Conservation (phyloP, 2,888 invertebrate species). For the Nomada flava region DNA sequence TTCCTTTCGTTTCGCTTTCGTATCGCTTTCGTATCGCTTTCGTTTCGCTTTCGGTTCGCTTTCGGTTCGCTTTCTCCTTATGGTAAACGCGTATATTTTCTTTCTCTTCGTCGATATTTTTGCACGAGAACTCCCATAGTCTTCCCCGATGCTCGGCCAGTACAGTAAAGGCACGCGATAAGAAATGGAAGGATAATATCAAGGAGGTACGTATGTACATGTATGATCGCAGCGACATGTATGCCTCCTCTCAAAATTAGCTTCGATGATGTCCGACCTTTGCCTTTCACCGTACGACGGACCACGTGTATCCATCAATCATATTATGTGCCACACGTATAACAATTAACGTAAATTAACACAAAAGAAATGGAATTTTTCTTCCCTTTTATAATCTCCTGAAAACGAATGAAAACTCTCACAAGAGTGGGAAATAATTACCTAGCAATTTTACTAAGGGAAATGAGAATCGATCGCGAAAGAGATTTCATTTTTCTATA, state of each 20-base stretch:
- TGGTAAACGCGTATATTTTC: slow-evolving; percentile 1
- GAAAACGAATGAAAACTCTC: neutral
- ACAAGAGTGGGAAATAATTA: neutral
- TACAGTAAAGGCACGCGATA: slow-evolving; percentile 69
- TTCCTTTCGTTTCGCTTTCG: neutral
- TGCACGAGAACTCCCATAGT: slow-evolving; percentile 36
- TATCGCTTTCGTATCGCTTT: neutral
- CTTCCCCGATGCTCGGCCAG: slow-evolving; percentile 53
- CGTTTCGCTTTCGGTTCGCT: neutral
- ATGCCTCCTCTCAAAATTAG: slow-evolving; percentile 23
- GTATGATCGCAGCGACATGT: slow-evolving; percentile 25
- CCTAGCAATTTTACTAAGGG: neutral
- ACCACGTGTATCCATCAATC: slow-evolving; percentile 13
- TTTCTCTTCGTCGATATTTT: slow-evolving; percentile 7
- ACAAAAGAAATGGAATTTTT: slow-evolving; percentile 1
- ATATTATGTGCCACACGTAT: neutral
- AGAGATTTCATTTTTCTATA: neutral
- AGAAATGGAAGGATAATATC: slow-evolving; percentile 67
- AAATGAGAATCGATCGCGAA: neutral
- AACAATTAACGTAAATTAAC: neutral
- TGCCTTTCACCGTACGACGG: slow-evolving; percentile 15
- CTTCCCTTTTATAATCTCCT: neutral
- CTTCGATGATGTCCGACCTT: slow-evolving; percentile 18
- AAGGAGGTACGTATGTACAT: slow-evolving; percentile 38
- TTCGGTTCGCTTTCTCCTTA: neutral